phyloP scores from a whole-genome alignment of 2,797 vertebrate species.

The Danio jaintianensis region DNA sequence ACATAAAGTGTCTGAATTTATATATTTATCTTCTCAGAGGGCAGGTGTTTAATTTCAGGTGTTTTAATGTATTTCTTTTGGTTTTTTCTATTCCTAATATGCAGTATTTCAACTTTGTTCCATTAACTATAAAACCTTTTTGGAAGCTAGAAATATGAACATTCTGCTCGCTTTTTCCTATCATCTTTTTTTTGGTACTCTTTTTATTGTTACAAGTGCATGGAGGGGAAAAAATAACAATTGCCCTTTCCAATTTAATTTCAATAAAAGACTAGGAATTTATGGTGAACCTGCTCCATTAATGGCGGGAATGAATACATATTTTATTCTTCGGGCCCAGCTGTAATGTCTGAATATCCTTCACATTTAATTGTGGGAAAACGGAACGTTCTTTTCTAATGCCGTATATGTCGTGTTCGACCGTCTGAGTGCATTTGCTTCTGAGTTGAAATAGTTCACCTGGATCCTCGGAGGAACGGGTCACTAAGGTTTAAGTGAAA shows the following conservation, averaged over 20 bases:
- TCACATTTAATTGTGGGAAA: constrained; percentile 44
- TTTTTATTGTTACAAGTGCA: constrained; percentile 62
- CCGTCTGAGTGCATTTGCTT: constrained; percentile 35
- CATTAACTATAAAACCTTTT: constrained; percentile 69
- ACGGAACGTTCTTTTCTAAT: constrained; percentile 16
- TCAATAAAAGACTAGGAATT: constrained; percentile 63
- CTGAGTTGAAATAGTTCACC: constrained; percentile 17
- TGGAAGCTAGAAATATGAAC: constrained; percentile 61
- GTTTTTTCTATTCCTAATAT: constrained; percentile 62
- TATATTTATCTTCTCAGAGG: constrained; percentile 61
- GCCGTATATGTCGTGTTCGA: constrained; percentile 6
- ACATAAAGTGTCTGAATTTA: constrained; percentile 63
- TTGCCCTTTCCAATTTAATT: constrained; percentile 62
- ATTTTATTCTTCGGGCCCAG: constrained; percentile 47
- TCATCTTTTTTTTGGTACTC: constrained; percentile 22
- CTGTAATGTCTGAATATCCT: constrained; percentile 41
- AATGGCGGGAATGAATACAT: constrained; percentile 49
- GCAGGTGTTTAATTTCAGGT: constrained; percentile 66
- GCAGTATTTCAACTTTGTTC: constrained; percentile 64
- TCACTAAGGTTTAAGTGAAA: constrained; percentile 37
- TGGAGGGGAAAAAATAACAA: constrained; percentile 64
- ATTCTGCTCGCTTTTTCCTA: constrained; percentile 53
- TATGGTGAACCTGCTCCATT: constrained; percentile 53
- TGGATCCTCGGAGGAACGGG: constrained; percentile 10
- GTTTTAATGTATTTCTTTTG: constrained; percentile 49